Base-by-base conservation (phyloP, 2,888 invertebrate species). In the Drosophila paramelanica region DNA sequence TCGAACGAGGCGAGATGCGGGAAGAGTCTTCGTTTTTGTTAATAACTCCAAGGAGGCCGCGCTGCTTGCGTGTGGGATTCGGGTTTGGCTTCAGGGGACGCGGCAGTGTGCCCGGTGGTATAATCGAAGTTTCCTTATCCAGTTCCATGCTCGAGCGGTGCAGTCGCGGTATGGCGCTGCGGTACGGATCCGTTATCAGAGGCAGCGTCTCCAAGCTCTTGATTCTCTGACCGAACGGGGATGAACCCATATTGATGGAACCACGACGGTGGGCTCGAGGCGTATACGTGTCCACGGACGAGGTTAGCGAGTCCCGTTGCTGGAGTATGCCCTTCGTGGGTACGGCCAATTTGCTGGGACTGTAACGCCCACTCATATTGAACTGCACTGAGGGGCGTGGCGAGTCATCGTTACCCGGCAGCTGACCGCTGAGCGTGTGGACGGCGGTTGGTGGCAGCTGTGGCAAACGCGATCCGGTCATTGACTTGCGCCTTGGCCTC, bases 381-480 rank as follows among this genome's bases (percentile, higher is more conserved):
- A 92, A 92, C 65, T 92, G 92, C 3, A 92, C 92, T 4, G 92
- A 92, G 11, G 91, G 92, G 0, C 92, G 88, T 3, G 90, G 91
- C 3, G 91, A 92, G 55, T 92, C 91, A 45, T 92, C 90, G 31
- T 80, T 75, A 1, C 69, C 65, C 33, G 55, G 33, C 38, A 56
- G 36, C n/a, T 60, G 57, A 31, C 27, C 14, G 33, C 31, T 23
- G 25, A 51, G 47, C 36, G 43, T 20, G 43, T 20, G 33, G 10
- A 31, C 55, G 11, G 25, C 55, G 10, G 59, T 13, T 6, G 51
- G 60, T 5, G 76, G 68, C 57, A 83, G 46, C 39, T 66, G 82
- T 0, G 83, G 89, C 11, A 88, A 49, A 5, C 71, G 83, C 0
- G 73, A 27, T 17, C 65, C 70, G 11, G 90, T 84, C 25, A 89